Conservation (phyloP, 1,140 invertebrate genomes). For the Antheraea mylitta region DNA sequence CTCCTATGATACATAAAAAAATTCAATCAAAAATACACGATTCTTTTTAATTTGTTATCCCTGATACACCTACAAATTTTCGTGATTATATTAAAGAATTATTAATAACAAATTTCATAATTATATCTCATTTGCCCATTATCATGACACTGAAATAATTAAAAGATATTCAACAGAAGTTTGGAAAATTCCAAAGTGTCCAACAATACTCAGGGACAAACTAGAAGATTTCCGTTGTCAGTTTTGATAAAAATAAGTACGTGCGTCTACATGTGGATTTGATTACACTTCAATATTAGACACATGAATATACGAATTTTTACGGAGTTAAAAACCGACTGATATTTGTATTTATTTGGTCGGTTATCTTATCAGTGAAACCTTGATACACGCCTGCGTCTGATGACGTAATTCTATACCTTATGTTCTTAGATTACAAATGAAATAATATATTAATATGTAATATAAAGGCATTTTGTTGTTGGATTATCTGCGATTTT, state of each 20-base stretch:
- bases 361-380: background rate
- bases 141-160: background rate
- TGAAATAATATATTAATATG: background rate
- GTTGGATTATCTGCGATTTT: no score
- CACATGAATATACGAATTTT: background rate
- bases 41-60: no score
- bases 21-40: no score
- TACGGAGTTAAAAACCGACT: background rate
- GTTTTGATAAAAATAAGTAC: background rate
- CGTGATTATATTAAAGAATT: no score
- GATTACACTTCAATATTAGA: background rate
- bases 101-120: no score
- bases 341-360: background rate
- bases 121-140: no score
- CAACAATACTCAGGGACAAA: background rate
- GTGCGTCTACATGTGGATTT: background rate
- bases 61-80: no score
- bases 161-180: background rate
- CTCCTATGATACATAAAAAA: no score
- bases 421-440: background rate
- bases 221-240: background rate
- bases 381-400: background rate
- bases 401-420: background rate
- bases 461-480: background rate
- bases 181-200: background rate